A percentile compares a stretch with the other conserved stretches of the same genome.
Evolutionary conservation across 2,888 invertebrate species (phyloP).

Genomic region (Mimachlamys varia): DNA sequence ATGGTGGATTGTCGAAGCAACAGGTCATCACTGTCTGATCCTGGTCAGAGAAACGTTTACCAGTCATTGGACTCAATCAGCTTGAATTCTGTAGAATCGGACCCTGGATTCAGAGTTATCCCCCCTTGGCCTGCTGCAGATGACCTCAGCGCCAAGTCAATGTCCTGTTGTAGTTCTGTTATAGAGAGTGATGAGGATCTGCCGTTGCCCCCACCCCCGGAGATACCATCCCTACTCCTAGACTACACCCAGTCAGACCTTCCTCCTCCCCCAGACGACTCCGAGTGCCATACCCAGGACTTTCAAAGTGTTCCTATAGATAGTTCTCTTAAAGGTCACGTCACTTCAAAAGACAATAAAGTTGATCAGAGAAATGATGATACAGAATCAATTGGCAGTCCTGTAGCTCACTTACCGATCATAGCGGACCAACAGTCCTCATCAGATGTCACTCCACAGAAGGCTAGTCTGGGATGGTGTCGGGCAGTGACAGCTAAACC

Average conservation of each 20-base stretch:
- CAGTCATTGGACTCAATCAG: neutral
- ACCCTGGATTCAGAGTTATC: neutral
- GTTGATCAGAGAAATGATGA: neutral
- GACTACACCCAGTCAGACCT: neutral
- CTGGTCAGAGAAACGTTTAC: slow-evolving; percentile 7
- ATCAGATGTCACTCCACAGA: neutral
- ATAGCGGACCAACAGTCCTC: neutral
- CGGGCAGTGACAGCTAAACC: neutral
- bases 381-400: neutral
- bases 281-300: neutral
- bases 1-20: neutral
- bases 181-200: slow-evolving; percentile 11
- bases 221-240: neutral
- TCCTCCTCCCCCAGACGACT: neutral
- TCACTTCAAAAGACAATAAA: neutral
- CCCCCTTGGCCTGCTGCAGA: neutral
- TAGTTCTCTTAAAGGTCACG: neutral
- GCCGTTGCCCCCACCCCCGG: neutral
- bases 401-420: neutral
- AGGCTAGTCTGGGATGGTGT: neutral
- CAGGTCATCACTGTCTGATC: slow-evolving; percentile 21
- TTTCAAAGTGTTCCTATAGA: neutral
- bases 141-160: neutral
- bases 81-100: neutral
- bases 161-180: neutral